Percentiles rank a stretch among this genome's conserved stretches.
Evolutionary conservation across 2,113 vertebrate species (phyloP).

Genomic region (Oreochromis niloticus): DNA sequence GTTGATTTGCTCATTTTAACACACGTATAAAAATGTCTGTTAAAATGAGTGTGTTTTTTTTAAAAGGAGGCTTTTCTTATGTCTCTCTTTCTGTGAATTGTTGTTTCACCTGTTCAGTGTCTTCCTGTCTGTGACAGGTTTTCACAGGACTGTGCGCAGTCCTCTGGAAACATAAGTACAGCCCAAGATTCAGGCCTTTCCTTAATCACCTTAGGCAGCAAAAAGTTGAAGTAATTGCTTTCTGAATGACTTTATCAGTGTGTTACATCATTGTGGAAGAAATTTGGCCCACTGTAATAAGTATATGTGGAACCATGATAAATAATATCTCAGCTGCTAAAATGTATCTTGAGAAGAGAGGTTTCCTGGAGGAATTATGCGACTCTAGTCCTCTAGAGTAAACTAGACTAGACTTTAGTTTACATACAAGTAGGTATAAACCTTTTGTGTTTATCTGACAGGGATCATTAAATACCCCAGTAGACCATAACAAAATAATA

Average conservation of each 20-base stretch:
- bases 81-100: background rate
- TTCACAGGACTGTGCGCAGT: background rate
- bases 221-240: background rate
- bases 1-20: background rate
- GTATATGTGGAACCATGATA: background rate
- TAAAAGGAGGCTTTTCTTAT: background rate
- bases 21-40: background rate
- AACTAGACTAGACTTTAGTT: background rate
- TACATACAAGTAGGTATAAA: background rate
- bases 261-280: background rate
- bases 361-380: background rate
- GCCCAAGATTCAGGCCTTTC: background rate
- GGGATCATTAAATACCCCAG: background rate
- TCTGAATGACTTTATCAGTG: background rate
- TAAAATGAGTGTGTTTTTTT: background rate
- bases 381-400: background rate
- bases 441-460: background rate
- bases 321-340: background rate
- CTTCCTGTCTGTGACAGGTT: background rate
- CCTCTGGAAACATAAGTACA: background rate
- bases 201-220: background rate
- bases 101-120: background rate
- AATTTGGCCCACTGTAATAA: background rate
- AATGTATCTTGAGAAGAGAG: background rate
- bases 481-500: background rate